Base-by-base conservation (phyloP, 2,797 vertebrate genomes). In the Coccyzus lansbergi region DNA sequence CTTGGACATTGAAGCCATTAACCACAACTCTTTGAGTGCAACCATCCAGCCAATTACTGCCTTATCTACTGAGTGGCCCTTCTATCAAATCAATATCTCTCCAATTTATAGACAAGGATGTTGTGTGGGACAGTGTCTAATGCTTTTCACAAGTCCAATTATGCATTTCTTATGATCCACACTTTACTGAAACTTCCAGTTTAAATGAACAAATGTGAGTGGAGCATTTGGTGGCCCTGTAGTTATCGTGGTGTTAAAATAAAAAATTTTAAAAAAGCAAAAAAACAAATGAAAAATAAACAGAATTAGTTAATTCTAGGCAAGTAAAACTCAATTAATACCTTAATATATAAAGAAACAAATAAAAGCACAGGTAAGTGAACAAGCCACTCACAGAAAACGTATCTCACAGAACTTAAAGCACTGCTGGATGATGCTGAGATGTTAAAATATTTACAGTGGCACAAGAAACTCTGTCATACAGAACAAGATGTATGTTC, bases 211-310 rank as follows among this genome's bases (percentile, higher is more conserved):
- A 80, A 12, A 12, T n/a, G 7, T 24, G 14, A 83, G 20, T 36
- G 60, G 69, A 67, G 51, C 49, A 1, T 6, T 62, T 80, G 22
- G 2, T 49, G 4, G 12, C 59, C 19, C 24, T 56, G 10, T 85
- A 64, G 28, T 40, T 69, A 5, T 60, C 42, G 34, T 40, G 4
- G 2, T 59, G 87, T 86, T 31, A 40, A 38, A 8, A 56, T n/a
- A n/a, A 31, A 5, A 4, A 15, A n/a, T n/a, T n/a, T n/a, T n/a
- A n/a, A 4, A 6, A 26, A 15, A 33, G 25, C n/a, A n/a, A n/a
- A n/a, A n/a, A n/a, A n/a, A n/a, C n/a, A 22, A 6, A 31, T 13
- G 24, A n/a, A 7, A 14, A 3, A 11, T 0, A 7, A 42, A 25
- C 2, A 36, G 3, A 79, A 63, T 3, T 1, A 75, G 2, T 17